phyloP scores from a whole-genome alignment of 2,797 vertebrate genomes.

The Aldrovandia affinis region DNA sequence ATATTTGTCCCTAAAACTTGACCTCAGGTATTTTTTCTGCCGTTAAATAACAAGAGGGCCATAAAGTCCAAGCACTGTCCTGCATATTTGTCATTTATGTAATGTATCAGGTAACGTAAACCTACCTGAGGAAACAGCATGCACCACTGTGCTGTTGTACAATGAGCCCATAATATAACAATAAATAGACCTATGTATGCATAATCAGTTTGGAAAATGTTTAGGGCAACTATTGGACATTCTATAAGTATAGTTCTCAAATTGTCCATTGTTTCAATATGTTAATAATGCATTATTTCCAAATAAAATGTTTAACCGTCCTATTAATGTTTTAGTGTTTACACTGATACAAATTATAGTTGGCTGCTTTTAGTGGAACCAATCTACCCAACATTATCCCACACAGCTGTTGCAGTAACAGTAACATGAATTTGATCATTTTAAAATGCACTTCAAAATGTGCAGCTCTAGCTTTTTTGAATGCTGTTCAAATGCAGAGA shows the following conservation, averaged over 20 bases:
- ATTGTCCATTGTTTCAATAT: neutral
- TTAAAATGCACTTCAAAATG: neutral
- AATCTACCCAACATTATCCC: neutral
- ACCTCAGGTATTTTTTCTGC: neutral
- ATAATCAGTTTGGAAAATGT: neutral
- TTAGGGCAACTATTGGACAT: neutral
- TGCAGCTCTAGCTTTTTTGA: neutral
- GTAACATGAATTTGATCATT: neutral
- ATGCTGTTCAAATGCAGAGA: neutral
- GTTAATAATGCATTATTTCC: neutral
- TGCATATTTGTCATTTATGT: neutral
- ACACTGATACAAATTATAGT: neutral
- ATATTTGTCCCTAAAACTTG: neutral
- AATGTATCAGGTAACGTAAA: neutral
- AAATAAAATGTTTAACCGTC: neutral
- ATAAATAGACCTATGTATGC: neutral
- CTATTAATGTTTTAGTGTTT: neutral
- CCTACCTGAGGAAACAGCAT: neutral
- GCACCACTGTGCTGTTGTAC: neutral
- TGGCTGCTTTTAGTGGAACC: neutral
- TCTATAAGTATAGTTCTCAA: neutral
- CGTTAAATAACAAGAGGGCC: neutral
- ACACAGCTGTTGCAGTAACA: neutral
- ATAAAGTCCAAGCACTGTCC: neutral
- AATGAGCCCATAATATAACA: neutral